A percentile compares a stretch with the other conserved stretches of the same genome.
Evolutionary conservation across 2,113 vertebrate species (phyloP).

Genomic region (Psephotus haematonotus): DNA sequence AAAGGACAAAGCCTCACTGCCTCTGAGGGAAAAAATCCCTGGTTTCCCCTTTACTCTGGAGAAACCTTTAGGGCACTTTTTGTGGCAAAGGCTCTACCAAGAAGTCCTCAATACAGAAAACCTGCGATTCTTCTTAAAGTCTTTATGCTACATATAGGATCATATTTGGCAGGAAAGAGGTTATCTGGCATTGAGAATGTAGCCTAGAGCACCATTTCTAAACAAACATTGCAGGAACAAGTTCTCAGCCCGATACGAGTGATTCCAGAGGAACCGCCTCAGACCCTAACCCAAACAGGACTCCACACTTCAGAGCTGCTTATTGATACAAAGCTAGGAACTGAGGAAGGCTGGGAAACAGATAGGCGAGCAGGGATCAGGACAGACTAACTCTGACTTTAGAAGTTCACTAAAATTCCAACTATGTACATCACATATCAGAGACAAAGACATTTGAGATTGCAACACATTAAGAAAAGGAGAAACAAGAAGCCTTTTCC

Average conservation of each 20-base stretch:
- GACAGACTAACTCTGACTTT: background rate
- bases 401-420: background rate
- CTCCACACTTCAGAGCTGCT: background rate
- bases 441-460: background rate
- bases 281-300: background rate
- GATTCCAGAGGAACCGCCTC: background rate
- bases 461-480: background rate
- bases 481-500: background rate
- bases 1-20: background rate
- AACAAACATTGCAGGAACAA: background rate
- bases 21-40: background rate
- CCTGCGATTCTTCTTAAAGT: background rate
- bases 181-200: background rate
- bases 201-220: background rate
- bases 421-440: background rate
- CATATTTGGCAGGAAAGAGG: background rate
- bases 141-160: background rate
- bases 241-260: background rate
- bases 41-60: background rate
- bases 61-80: background rate
- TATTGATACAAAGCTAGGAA: background rate
- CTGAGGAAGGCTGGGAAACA: background rate
- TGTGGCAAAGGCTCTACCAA: background rate
- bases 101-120: background rate
- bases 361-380: background rate